Evolutionary conservation across 2,797 vertebrate genomes (phyloP).

Genomic region (Typhlichthys subterraneus): DNA sequence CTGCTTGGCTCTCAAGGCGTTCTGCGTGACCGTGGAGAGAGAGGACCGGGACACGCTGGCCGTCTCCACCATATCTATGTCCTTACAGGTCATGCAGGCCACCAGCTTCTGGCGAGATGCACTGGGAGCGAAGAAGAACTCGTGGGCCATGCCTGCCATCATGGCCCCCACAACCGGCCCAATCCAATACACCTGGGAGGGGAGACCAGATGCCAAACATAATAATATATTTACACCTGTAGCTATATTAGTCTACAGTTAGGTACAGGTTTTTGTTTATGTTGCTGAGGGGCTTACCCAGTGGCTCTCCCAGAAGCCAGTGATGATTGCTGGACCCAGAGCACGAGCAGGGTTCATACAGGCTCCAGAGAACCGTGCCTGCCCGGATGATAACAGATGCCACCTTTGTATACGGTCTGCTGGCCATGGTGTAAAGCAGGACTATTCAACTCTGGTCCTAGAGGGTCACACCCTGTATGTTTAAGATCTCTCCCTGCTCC

Average conservation of each 20-base stretch:
- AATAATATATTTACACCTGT: background rate
- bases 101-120: slow-evolving; percentile 83
- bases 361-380: slow-evolving; percentile 83
- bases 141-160: slow-evolving; percentile 80
- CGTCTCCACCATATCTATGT: slow-evolving; percentile 84
- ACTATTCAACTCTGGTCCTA: no score
- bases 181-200: slow-evolving; percentile 83
- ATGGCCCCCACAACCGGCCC: slow-evolving; percentile 79
- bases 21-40: slow-evolving; percentile 79
- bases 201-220: no score
- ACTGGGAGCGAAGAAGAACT: slow-evolving; percentile 80
- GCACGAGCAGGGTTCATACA: slow-evolving; percentile 85
- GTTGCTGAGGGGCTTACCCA: slow-evolving; percentile 69
- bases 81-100: slow-evolving; percentile 81
- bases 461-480: no score
- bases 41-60: slow-evolving; percentile 80
- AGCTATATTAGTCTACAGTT: background rate
- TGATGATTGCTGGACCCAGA: slow-evolving; percentile 81
- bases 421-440: background rate
- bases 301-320: slow-evolving; percentile 84
- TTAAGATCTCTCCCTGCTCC: no score
- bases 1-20: slow-evolving; percentile 75
- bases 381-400: slow-evolving; percentile 6
- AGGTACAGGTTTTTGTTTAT: background rate
- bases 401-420: background rate